phyloP scores from a whole-genome alignment of 2,888 invertebrate genomes.

The Lasioglossum lativentre region DNA sequence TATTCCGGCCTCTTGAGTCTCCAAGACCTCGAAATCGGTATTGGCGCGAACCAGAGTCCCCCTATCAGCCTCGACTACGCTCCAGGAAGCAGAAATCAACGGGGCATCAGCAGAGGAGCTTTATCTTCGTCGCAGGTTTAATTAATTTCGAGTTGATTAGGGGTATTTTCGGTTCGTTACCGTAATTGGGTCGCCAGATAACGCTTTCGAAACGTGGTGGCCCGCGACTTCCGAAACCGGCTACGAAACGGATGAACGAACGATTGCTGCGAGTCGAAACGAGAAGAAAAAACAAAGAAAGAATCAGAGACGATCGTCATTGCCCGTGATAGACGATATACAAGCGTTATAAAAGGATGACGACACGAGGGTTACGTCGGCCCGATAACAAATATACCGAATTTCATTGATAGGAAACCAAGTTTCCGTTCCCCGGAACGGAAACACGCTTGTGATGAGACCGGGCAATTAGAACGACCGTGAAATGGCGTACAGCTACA shows the following conservation, averaged over 20 bases:
- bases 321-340: slow-evolving; percentile 20
- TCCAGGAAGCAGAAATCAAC: slow-evolving; percentile 53
- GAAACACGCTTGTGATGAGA: not conserved
- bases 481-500: slow-evolving; percentile 76
- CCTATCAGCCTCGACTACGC: not conserved
- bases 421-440: not conserved
- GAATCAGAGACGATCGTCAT: slow-evolving; percentile 29
- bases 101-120: slow-evolving; percentile 10
- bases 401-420: slow-evolving; percentile 4
- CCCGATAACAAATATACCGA: not conserved
- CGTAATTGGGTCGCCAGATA: slow-evolving; percentile 77
- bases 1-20: not conserved
- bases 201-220: slow-evolving; percentile 55
- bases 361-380: slow-evolving; percentile 38
- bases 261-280: slow-evolving; percentile 20
- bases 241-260: slow-evolving; percentile 55
- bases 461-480: slow-evolving; percentile 29
- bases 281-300: not conserved
- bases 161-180: slow-evolving; percentile 67
- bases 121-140: slow-evolving; percentile 62
- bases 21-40: not conserved
- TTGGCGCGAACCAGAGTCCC: not conserved
- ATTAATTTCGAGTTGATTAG: slow-evolving; percentile 71
- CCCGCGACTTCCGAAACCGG: slow-evolving; percentile 30
- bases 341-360: slow-evolving; percentile 46